Evolutionary conservation across 2,113 vertebrate genomes (phyloP).

Genomic region (Taurulus bubalis): DNA sequence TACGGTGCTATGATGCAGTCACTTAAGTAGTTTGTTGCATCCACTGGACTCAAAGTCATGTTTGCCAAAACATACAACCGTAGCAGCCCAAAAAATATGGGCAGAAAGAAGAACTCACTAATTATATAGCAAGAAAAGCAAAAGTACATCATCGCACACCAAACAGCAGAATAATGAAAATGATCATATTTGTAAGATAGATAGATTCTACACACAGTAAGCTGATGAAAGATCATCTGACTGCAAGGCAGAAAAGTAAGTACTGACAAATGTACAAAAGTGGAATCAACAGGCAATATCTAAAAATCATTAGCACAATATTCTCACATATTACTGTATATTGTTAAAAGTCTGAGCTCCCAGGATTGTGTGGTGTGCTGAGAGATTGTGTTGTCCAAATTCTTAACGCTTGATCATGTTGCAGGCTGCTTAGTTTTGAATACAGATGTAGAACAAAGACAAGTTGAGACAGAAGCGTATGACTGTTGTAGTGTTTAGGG

Average conservation of each 20-base stretch:
- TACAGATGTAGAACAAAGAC: constrained; percentile 28
- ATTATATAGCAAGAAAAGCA: neutral
- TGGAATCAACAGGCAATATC: neutral
- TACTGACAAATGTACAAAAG: neutral
- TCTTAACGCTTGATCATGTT: neutral
- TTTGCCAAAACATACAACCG: constrained; percentile 9
- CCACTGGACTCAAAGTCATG: neutral
- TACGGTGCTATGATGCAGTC: neutral
- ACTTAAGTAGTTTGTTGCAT: neutral
- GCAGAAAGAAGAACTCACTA: neutral
- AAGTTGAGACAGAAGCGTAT: neutral
- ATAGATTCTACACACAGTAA: neutral
- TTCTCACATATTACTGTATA: neutral
- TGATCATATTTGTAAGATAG: neutral
- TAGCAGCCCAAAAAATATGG: neutral
- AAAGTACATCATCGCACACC: neutral
- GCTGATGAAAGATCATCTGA: neutral
- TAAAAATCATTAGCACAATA: neutral
- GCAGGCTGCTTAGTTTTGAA: constrained; percentile 38
- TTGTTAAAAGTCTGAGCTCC: neutral
- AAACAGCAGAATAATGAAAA: neutral
- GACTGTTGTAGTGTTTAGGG: neutral
- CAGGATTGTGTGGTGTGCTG: neutral
- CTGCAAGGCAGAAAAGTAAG: neutral
- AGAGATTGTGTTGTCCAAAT: neutral